Percentiles rank a stretch among this genome's conserved stretches.
Evolutionary conservation across 2,113 vertebrate genomes (phyloP).

Genomic region (Piprites chloris): DNA sequence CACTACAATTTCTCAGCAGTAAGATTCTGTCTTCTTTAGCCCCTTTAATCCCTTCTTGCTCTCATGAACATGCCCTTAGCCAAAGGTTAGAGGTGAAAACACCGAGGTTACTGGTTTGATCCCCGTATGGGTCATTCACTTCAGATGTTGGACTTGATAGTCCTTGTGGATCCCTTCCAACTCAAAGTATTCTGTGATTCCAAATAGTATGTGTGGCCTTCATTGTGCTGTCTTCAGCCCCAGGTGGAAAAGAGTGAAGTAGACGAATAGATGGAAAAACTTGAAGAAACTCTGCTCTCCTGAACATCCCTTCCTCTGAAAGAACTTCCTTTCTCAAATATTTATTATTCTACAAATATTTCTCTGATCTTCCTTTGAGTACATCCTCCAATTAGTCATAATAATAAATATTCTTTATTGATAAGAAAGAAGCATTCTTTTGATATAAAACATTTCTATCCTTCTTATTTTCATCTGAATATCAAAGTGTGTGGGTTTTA

Average conservation of each 20-base stretch:
- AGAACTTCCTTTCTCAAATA: background rate
- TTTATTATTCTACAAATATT: background rate
- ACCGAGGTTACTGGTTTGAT: background rate
- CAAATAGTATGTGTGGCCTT: background rate
- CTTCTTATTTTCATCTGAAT: slow-evolving; percentile 1
- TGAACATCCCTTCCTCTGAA: background rate
- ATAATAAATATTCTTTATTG: background rate
- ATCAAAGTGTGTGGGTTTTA: background rate
- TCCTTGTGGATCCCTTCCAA: background rate
- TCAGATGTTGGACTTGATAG: background rate
- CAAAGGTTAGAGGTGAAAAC: background rate
- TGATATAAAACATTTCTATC: background rate
- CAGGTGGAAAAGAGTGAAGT: background rate
- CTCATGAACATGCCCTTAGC: background rate
- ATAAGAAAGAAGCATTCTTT: background rate
- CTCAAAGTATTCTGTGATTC: background rate
- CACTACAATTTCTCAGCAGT: background rate
- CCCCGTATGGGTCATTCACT: background rate
- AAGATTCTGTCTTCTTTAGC: background rate
- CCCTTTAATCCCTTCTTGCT: background rate
- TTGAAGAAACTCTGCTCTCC: background rate
- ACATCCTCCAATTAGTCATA: background rate
- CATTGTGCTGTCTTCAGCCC: background rate
- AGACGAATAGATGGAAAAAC: background rate
- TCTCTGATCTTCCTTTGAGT: background rate